These are phyloP conservation scores for Drosophila pachea DNA, from an alignment of 1,140 invertebrate genomes.

Conservation along the genomic window DNA sequence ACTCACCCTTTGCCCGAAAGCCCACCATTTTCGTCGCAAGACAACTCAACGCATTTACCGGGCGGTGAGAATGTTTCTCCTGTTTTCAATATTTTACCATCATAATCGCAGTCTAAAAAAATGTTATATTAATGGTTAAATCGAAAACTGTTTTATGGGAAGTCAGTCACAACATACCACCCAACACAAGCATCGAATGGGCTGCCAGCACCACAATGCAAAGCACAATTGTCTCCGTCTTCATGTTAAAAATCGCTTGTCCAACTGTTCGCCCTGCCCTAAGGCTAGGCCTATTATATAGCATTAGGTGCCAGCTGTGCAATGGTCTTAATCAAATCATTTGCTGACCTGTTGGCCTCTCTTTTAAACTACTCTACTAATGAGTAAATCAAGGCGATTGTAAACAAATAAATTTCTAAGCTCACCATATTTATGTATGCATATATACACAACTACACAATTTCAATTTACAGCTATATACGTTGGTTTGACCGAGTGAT, in stretches of 20 bases:
- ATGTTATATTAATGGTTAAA: not conserved
- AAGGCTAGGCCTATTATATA: not conserved
- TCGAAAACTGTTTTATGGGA: not conserved
- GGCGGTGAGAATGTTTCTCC: conserved; percentile 40
- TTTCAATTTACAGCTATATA: too few species aligned
- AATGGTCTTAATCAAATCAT: not conserved
- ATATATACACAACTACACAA: too few species aligned
- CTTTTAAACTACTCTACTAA: too few species aligned
- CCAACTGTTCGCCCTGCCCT: not conserved
- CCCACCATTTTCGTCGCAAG: conserved; percentile 10
- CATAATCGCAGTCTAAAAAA: conserved; percentile 28
- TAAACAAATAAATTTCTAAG: too few species aligned
- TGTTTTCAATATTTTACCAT: conserved; percentile 20
- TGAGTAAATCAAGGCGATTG: too few species aligned
- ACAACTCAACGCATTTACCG: conserved; percentile 27
- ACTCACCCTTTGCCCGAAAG: conserved; percentile 29
- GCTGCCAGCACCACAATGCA: conserved; percentile 49
- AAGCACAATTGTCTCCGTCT: conserved; percentile 50
- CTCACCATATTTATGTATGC: too few species aligned
- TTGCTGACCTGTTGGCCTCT: not conserved
- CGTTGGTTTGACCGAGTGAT: too few species aligned
- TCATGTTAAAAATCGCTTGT: conserved; percentile 25
- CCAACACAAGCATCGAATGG: conserved; percentile 48
- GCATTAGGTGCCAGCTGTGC: not conserved
- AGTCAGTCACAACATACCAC: conserved; percentile 24